phyloP scores from a whole-genome alignment of 2,888 invertebrate species.

The Exephanes ischioxanthus region DNA sequence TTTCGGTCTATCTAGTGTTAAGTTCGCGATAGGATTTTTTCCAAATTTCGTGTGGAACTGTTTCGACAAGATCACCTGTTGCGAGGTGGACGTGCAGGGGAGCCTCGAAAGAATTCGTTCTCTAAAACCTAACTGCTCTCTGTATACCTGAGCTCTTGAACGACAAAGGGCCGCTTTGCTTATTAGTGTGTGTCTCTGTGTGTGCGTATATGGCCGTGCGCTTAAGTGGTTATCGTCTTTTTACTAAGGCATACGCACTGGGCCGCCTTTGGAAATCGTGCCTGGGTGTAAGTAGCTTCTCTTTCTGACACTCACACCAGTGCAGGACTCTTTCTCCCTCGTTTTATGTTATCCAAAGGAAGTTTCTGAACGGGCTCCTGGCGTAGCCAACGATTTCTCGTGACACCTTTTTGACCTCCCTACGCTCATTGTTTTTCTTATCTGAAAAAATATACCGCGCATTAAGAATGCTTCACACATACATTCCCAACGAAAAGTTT shows the following conservation, averaged over 20 bases:
- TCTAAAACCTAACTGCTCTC: background rate
- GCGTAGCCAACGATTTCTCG: too few relatives aligned
- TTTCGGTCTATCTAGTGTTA: background rate
- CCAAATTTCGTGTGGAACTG: background rate
- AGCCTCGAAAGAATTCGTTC: conserved; percentile 9
- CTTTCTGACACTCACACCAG: background rate
- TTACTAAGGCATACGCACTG: background rate
- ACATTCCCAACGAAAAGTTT: too few relatives aligned
- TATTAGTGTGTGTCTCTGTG: background rate
- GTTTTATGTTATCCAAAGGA: too few relatives aligned
- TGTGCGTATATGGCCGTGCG: background rate
- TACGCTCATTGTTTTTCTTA: background rate
- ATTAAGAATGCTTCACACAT: too few relatives aligned
- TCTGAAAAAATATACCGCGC: background rate
- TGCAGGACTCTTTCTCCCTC: too few relatives aligned
- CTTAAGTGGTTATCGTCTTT: background rate
- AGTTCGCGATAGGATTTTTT: background rate
- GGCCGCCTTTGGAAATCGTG: background rate
- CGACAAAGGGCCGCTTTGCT: background rate
- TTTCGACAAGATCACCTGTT: conserved; percentile 40
- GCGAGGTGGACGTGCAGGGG: background rate
- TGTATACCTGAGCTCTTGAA: conserved; percentile 39
- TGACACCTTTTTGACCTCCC: background rate
- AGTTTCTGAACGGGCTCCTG: too few relatives aligned
- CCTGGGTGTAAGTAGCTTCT: background rate